phyloP scores from a whole-genome alignment of 2,888 invertebrate species.

The Leptothorax acervorum region DNA sequence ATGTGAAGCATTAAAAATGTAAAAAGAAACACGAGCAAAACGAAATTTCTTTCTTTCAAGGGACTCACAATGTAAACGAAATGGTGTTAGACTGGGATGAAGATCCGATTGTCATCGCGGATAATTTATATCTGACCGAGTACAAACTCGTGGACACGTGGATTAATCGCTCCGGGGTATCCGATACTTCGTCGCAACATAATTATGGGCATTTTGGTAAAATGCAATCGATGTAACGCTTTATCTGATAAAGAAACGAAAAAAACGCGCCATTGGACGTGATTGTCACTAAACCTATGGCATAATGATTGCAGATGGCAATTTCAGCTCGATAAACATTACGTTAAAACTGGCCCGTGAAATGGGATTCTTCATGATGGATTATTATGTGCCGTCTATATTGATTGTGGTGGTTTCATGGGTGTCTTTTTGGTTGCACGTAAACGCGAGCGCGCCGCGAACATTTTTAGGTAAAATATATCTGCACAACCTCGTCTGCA shows the following conservation, averaged over 20 bases:
- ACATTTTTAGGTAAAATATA: slow-evolving; percentile 90
- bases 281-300: slow-evolving; percentile 15
- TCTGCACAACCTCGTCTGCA: background rate
- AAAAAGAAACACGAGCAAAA: slow-evolving; percentile 40
- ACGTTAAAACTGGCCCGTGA: slow-evolving; percentile 93
- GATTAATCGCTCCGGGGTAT: slow-evolving; percentile 91
- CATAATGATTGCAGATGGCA: slow-evolving; percentile 89
- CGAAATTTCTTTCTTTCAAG: slow-evolving; percentile 84
- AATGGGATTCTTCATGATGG: slow-evolving; percentile 95
- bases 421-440: slow-evolving; percentile 96
- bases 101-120: slow-evolving; percentile 91
- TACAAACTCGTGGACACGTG: slow-evolving; percentile 91
- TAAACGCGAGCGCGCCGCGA: slow-evolving; percentile 94
- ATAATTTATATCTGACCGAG: slow-evolving; percentile 93
- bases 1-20: background rate
- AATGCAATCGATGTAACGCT: background rate
- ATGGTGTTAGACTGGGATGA: slow-evolving; percentile 92
- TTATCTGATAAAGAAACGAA: slow-evolving; percentile 24
- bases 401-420: slow-evolving; percentile 94
- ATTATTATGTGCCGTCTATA: slow-evolving; percentile 95
- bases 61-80: slow-evolving; percentile 93
- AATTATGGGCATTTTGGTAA: slow-evolving; percentile 90
- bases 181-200: slow-evolving; percentile 89
- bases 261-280: background rate
- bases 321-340: slow-evolving; percentile 93